Evolutionary conservation across 2,113 vertebrate species (phyloP), one percentile per base, ranked within the genome.

Genomic region (Dinomys branickii): DNA sequence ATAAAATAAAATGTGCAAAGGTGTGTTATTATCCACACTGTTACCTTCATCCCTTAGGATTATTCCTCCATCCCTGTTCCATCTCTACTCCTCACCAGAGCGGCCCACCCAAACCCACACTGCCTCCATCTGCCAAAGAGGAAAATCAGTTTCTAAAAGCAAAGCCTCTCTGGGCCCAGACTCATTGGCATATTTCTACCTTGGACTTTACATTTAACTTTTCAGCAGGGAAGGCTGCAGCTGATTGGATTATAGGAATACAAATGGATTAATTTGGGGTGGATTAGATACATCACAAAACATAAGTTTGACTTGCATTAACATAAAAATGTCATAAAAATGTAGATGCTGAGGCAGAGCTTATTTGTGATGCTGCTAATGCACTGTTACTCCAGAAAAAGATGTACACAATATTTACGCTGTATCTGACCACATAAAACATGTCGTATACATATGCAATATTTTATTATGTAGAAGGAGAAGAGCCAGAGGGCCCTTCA

Each of bases 401-500:
- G 97, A 98, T 96, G 97, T 97, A 98, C 97, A 98, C 98, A 98
- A 98, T 98, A 99, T 99, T 99, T 99, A 98, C 97, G 91, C 97
- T 97, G 94, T 97, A 98, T 98, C 98, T 98, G 98, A 98, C 98
- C 98, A 98, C 98, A 98, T 98, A 98, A 98, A 99, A 98, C 98
- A 98, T 97, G 97, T 98, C 80, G 0, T 96, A 96, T 96, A 98
- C 97, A 98, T 98, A 98, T 96, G 97, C 97, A 96, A 95, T 98
- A 98, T 98, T 98, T 99, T 98, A 98, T 98, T 98, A 98, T 96
- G 97, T 65, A 97, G 73, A 94, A 24, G 61, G 98, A 98, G 98
- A 95, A 98, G 97, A 98, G 97, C 98, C 97, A 97, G 98, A 98
- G 98, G 98, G 97, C 98, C 97, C 97, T 98, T 98, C 95, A 98